Evolutionary conservation across 2,888 invertebrate genomes (phyloP).

Genomic region (Melitaea athalia): DNA sequence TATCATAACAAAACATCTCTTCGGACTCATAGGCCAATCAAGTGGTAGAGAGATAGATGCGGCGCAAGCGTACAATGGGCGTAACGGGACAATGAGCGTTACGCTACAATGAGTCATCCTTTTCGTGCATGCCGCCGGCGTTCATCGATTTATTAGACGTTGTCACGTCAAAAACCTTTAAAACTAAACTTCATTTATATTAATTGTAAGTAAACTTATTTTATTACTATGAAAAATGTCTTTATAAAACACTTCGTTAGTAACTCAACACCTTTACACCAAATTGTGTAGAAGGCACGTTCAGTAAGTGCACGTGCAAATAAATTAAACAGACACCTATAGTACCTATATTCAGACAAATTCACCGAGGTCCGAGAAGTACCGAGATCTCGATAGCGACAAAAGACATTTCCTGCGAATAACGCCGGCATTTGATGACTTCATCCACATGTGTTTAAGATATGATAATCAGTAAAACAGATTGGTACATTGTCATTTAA

Average conservation of each 20-base stretch:
- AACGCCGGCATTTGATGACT: neutral
- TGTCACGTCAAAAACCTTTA: too few species aligned
- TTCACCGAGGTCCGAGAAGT: neutral
- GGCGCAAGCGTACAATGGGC: too few species aligned
- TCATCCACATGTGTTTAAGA: conserved; percentile 20
- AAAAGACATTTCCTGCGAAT: neutral
- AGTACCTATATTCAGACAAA: neutral
- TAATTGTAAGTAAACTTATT: neutral
- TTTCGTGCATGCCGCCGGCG: too few species aligned
- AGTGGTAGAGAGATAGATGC: too few species aligned
- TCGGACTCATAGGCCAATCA: too few species aligned
- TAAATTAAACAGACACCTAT: neutral
- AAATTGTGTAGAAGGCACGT: neutral
- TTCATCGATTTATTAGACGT: too few species aligned
- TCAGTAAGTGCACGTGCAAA: conserved; percentile 6
- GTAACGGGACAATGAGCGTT: too few species aligned
- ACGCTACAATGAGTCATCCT: too few species aligned
- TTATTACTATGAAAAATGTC: neutral
- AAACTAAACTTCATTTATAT: too few species aligned
- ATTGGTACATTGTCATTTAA: neutral
- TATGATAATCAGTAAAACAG: neutral
- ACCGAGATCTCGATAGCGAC: neutral
- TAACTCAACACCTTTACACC: neutral
- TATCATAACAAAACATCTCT: too few species aligned
- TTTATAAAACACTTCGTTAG: neutral